Evolutionary conservation across 2,797 vertebrate species (phyloP), one percentile per base, ranked within the genome.

Genomic region (Enteromius treurensis): DNA sequence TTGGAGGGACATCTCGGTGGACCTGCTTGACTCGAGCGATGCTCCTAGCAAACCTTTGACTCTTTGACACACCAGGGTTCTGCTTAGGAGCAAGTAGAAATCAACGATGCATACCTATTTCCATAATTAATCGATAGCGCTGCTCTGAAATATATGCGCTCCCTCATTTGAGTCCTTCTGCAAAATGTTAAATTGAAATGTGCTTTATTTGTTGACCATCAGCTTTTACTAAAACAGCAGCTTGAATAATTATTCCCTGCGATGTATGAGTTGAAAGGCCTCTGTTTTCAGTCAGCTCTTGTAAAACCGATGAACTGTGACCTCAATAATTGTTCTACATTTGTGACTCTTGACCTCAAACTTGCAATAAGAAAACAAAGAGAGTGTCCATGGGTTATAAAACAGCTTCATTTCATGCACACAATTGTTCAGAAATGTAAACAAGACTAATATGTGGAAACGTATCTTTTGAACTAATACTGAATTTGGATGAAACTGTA

Each of bases 21-120:
- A 89, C 92, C 90, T 91, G 92, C 92, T 91, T 90, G 93, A 94
- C 90, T 92, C 89, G 89, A 90, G 87, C 91, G 85, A 86, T 89
- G 90, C 90, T 92, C 91, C 90, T 88, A 2, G 82, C 85, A 84
- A 91, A 93, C 93, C 91, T 93, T 86, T 94, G 92, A 92, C 94
- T 92, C 90, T 89, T 89, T 91, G 91, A 93, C 92, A 91, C 93
- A 92, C 90, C 89, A 92, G 90, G 92, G 86, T 91, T 85, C 88
- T 90, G 86, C 87, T 90, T 90, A 92, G 87, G 64, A 87, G 89
- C 89, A 78, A 88, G 76, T 84, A 78, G 77, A 88, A 92, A 86
- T 86, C 86, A 90, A 85, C 82, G 64, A 65, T n/a, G 15, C 13
- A 55, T 91, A 88, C 90, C 90, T 7, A 40, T 92, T 93, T 91